Percentiles rank a stretch among this genome's conserved stretches.
phyloP scores from a whole-genome alignment of 2,888 invertebrate genomes.

The Calameuta idolon region DNA sequence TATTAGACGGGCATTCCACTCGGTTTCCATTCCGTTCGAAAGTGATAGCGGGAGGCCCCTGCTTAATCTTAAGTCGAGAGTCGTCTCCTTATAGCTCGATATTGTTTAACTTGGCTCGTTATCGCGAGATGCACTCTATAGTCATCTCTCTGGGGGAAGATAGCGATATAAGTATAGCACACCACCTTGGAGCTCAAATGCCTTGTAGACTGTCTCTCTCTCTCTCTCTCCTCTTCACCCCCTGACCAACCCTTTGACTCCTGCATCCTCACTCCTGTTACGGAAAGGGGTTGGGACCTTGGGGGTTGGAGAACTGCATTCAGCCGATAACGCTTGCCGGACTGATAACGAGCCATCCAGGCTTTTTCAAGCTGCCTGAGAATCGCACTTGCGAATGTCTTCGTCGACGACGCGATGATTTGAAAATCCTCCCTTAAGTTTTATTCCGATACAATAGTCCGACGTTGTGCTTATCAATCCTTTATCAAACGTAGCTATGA shows the following conservation, averaged over 20 bases:
- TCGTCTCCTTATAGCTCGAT: conserved; percentile 54
- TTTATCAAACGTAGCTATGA: background rate
- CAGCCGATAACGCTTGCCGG: conserved; percentile 40
- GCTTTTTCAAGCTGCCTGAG: conserved; percentile 44
- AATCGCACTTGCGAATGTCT: conserved; percentile 11
- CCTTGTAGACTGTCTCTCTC: conserved; percentile 28
- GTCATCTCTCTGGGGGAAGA: conserved; percentile 61
- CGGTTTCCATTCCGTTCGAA: conserved; percentile 11
- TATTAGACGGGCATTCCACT: conserved; percentile 14
- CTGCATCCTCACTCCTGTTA: conserved; percentile 25
- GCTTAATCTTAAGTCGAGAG: conserved; percentile 60
- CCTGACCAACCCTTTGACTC: conserved; percentile 26
- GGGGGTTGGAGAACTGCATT: conserved; percentile 60
- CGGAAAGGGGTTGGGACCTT: conserved; percentile 37
- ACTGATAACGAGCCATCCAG: conserved; percentile 64
- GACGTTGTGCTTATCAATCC: too few relatives aligned
- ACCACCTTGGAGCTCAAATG: conserved; percentile 47
- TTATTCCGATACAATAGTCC: background rate
- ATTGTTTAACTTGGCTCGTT: conserved; percentile 67
- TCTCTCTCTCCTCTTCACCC: conserved; percentile 23
- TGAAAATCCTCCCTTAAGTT: background rate
- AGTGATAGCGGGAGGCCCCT: conserved; percentile 32
- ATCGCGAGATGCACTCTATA: conserved; percentile 66
- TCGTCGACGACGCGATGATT: background rate
- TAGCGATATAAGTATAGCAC: conserved; percentile 37